Conservation (phyloP, 2,113 vertebrate genomes). For the Phrynosoma platyrhinos region DNA sequence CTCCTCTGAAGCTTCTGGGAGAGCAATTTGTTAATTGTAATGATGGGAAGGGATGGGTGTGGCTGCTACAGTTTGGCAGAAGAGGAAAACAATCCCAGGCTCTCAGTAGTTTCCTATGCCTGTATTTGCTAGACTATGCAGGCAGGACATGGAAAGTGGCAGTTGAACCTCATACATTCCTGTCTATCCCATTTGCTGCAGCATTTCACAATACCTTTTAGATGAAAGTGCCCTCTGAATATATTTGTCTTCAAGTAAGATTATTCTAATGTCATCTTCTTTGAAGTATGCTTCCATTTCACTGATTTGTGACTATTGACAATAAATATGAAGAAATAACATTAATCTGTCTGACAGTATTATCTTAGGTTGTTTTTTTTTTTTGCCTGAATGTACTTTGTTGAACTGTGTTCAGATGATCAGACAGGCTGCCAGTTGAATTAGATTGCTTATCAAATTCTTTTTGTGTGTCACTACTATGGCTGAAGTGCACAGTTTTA, state of each 20-base stretch:
- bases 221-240: slow-evolving; percentile 3
- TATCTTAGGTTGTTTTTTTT: slow-evolving; percentile 9
- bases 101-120: no score
- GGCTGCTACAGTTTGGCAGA: no score
- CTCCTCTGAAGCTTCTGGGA: no score
- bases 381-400: background rate
- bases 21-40: no score
- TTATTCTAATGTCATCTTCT: background rate
- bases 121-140: background rate
- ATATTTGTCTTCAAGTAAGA: slow-evolving; percentile 12
- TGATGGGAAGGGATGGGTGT: no score
- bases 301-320: background rate
- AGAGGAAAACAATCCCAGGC: no score
- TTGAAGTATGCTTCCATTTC: slow-evolving; percentile 15
- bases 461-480: background rate
- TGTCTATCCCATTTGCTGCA: background rate
- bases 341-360: background rate
- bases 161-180: background rate
- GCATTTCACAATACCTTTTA: background rate
- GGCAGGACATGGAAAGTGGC: background rate
- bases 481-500: slow-evolving; percentile 18
- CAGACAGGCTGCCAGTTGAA: background rate
- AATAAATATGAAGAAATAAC: background rate
- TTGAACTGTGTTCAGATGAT: slow-evolving; percentile 1
- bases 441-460: slow-evolving; percentile 29